A percentile compares a stretch with the other conserved stretches of the same genome.
phyloP scores from a whole-genome alignment of 2,797 vertebrate species.

The Acrossocheilus wenchowensis region DNA sequence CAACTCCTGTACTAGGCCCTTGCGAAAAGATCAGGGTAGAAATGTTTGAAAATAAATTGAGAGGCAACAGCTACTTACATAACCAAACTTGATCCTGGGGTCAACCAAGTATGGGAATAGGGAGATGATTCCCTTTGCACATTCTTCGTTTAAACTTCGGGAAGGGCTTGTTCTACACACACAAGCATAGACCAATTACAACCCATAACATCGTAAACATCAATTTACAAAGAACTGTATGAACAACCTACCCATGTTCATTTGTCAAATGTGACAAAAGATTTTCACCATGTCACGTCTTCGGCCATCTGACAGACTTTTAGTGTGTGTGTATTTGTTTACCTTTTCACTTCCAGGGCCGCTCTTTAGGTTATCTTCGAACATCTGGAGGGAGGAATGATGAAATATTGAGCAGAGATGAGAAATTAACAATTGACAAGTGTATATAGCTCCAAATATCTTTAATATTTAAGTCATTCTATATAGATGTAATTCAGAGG shows the following conservation, averaged over 20 bases:
- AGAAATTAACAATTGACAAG: too few relatives aligned
- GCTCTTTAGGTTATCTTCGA: too few relatives aligned
- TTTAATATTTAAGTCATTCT: too few relatives aligned
- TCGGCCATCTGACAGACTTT: background rate
- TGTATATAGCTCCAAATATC: background rate
- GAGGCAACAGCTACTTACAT: too few relatives aligned
- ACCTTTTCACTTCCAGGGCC: too few relatives aligned
- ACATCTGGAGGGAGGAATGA: too few relatives aligned
- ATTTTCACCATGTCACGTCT: slow-evolving; percentile 1
- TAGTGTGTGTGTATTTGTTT: too few relatives aligned
- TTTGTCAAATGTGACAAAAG: slow-evolving; percentile 4
- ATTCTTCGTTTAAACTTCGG: background rate
- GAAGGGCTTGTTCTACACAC: background rate
- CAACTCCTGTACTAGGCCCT: background rate
- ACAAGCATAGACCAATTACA: background rate
- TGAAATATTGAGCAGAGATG: background rate
- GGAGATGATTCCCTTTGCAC: background rate
- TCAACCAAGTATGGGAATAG: background rate
- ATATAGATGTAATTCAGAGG: too few relatives aligned
- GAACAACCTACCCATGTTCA: background rate
- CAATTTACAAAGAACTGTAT: background rate
- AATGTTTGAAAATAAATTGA: too few relatives aligned
- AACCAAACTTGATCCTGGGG: too few relatives aligned
- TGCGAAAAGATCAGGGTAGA: too few relatives aligned
- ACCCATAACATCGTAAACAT: background rate